Evolutionary conservation across 2,113 vertebrate genomes (phyloP).

Genomic region (Macquaria australasica): DNA sequence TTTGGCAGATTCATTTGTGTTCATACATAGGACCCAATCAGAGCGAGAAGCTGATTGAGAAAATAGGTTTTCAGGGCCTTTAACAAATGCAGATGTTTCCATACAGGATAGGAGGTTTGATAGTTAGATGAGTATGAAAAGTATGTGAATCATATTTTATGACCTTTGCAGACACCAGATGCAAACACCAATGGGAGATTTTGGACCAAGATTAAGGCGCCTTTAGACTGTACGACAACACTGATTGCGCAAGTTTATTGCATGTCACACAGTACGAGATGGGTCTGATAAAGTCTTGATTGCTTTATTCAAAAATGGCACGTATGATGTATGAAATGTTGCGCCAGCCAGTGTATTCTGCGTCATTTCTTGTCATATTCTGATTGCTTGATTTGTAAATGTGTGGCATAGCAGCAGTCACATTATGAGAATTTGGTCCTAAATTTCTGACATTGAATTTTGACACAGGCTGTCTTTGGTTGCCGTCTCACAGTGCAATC

Average conservation of each 20-base stretch:
- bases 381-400: background rate
- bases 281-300: background rate
- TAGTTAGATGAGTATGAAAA: background rate
- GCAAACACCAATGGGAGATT: background rate
- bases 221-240: background rate
- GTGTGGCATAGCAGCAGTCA: background rate
- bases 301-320: background rate
- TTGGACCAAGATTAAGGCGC: background rate
- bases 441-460: background rate
- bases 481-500: background rate
- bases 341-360: background rate
- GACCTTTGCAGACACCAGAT: background rate
- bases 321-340: background rate
- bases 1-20: background rate
- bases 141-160: background rate
- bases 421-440: background rate
- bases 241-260: background rate
- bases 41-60: background rate
- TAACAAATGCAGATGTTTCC: background rate
- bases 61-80: background rate
- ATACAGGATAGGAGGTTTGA: background rate
- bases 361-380: background rate
- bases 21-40: background rate
- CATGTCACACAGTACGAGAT: background rate
- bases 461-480: background rate